Evolutionary conservation across 2,888 invertebrate species (phyloP).

Genomic region (Drosophila flavopinicola): DNA sequence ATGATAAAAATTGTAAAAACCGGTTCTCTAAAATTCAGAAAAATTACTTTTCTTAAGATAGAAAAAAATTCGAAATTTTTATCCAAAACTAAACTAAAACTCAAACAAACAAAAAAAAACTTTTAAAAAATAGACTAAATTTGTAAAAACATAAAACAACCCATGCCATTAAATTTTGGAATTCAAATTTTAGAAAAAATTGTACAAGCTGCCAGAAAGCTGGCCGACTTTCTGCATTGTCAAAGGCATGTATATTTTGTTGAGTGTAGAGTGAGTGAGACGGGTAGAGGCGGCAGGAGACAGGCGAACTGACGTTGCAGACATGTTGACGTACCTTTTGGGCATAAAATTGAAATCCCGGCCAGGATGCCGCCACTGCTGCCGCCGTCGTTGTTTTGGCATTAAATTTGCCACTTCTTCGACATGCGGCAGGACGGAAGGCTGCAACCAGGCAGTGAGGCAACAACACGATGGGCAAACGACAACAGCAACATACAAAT

Average conservation of each 20-base stretch:
- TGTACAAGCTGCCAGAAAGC: too few relatives aligned
- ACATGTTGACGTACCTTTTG: conserved; percentile 80
- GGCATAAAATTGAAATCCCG: conserved; percentile 80
- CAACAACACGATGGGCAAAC: conserved; percentile 54
- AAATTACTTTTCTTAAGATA: neutral
- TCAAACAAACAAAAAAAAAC: too few relatives aligned
- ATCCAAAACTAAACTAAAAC: too few relatives aligned
- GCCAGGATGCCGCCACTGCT: conserved; percentile 62
- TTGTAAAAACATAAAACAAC: too few relatives aligned
- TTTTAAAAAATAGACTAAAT: too few relatives aligned
- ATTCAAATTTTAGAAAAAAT: too few relatives aligned
- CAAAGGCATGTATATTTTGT: neutral
- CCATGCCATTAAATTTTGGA: too few relatives aligned
- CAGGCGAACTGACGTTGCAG: conserved; percentile 29
- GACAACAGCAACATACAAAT: conserved; percentile 75
- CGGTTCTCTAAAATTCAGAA: too few relatives aligned
- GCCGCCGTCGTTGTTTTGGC: conserved; percentile 65
- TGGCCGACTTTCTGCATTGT: neutral
- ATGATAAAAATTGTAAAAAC: too few relatives aligned
- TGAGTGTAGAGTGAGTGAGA: conserved; percentile 1
- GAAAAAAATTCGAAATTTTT: too few relatives aligned
- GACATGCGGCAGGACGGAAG: conserved; percentile 42
- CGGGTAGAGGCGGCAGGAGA: neutral
- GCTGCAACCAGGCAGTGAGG: conserved; percentile 16
- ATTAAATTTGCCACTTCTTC: conserved; percentile 81